Evolutionary conservation across 2,888 invertebrate species (phyloP), one percentile per base, ranked within the genome.

Genomic region (Sphaerolaimus hirsutus): DNA sequence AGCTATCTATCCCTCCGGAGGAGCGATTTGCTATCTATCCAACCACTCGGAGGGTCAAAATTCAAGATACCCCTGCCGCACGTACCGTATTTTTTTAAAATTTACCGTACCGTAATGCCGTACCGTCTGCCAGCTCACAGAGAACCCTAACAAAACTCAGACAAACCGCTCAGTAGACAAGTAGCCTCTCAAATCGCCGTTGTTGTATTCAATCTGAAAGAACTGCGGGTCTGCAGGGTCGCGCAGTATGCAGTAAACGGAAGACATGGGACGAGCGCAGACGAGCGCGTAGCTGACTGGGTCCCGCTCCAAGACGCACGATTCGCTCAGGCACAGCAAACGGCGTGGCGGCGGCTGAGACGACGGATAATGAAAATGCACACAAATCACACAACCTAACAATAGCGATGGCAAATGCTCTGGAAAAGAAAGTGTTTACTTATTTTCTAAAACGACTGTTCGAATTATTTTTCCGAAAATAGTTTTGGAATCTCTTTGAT

Each of bases 261-360:
- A 17, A 2, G 26, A 3, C 71, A 71, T 57, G 69, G 68, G 59
- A 67, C 67, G 46, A 72, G 59, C 23, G 71, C 89, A 89, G 54
- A 86, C 78, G 45, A 87, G 79, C 55, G 79, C 81, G 64, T 99
- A 99, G 1, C 91, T 89, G 63, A 82, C 83, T 2, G 87, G 86
- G 69, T 99, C 97, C 54, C 97, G 73, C 68, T 99, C 97, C 44
- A 99, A 69, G 44, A 99, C 71, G 63, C 93, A 93, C 0, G 81
- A 79, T 66, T 97, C 93, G 0, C 87, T 84, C 22, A 99, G 72
- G 62, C 93, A 93, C 27, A 99, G 72, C 0, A 83, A 79, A 47
- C 93, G 74, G 51, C 81, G 72, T 56, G 83, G 78, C 0, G 81
- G 78, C 57, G 23, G 3, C 48, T 46, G n/a, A 49, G 19, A 17